A percentile compares a stretch with the other conserved stretches of the same genome.
Evolutionary conservation across 2,888 invertebrate genomes (phyloP).

Genomic region (Cacoxenus indagator): DNA sequence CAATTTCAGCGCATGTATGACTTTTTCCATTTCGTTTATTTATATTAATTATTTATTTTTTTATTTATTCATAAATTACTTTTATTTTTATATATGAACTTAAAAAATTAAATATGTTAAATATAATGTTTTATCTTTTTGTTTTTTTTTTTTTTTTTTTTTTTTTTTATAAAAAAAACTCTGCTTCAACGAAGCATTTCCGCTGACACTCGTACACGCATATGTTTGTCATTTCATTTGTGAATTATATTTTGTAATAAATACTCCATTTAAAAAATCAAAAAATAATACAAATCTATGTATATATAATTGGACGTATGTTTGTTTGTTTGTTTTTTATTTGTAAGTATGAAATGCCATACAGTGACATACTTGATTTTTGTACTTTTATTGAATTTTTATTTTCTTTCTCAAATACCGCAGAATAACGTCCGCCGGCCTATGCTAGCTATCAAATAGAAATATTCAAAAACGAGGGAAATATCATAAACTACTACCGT

Average conservation of each 20-base stretch:
- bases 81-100: background rate
- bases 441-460: too few relatives aligned
- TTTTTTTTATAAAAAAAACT: slow-evolving; percentile 20
- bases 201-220: slow-evolving; percentile 41
- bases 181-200: slow-evolving; percentile 44
- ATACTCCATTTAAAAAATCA: background rate
- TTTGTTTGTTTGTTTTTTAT: background rate
- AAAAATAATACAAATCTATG: background rate
- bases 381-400: too few relatives aligned
- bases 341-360: too few relatives aligned
- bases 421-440: too few relatives aligned
- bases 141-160: background rate
- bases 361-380: too few relatives aligned
- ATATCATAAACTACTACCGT: too few relatives aligned
- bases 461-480: too few relatives aligned
- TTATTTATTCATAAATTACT: background rate
- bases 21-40: background rate
- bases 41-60: background rate
- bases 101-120: too few relatives aligned
- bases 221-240: slow-evolving; percentile 18
- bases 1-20: background rate
- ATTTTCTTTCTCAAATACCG: too few relatives aligned
- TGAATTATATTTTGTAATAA: background rate
- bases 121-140: background rate
- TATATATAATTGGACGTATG: background rate